A percentile compares a stretch with the other conserved stretches of the same genome.
phyloP scores from a whole-genome alignment of 2,797 vertebrate species.

The Acipenser ruthenus region DNA sequence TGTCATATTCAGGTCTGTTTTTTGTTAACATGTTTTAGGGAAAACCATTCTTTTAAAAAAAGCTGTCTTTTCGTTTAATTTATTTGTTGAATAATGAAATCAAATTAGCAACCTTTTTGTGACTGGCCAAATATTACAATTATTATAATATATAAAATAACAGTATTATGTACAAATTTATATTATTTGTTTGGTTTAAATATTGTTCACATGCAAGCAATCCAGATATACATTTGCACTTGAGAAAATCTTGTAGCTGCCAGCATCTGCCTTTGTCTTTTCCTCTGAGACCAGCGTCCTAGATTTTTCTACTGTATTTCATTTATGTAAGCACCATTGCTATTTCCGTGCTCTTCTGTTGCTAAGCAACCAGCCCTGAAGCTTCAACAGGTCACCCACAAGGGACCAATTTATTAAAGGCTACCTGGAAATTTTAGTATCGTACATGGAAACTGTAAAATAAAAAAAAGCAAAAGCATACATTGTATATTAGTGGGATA shows the following conservation, averaged over 20 bases:
- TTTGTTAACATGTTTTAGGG: no score
- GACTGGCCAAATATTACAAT: no score
- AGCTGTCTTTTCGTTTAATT: neutral
- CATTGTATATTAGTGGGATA: no score
- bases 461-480: no score
- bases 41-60: neutral
- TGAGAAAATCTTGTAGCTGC: neutral
- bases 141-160: no score
- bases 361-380: conserved; percentile 51
- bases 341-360: conserved; percentile 42
- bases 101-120: neutral
- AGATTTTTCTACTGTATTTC: conserved; percentile 43
- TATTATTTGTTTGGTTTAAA: neutral
- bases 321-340: conserved; percentile 42
- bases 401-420: conserved; percentile 22
- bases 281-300: conserved; percentile 35
- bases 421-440: conserved; percentile 36
- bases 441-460: conserved; percentile 23
- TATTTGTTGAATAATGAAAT: neutral
- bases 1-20: neutral
- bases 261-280: conserved; percentile 17
- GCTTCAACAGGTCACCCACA: conserved; percentile 28
- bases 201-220: neutral
- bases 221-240: conserved; percentile 2
- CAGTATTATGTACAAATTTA: neutral